Evolutionary conservation across 2,113 vertebrate species (phyloP), one percentile per base, ranked within the genome.

Genomic region (Lathamus discolor): DNA sequence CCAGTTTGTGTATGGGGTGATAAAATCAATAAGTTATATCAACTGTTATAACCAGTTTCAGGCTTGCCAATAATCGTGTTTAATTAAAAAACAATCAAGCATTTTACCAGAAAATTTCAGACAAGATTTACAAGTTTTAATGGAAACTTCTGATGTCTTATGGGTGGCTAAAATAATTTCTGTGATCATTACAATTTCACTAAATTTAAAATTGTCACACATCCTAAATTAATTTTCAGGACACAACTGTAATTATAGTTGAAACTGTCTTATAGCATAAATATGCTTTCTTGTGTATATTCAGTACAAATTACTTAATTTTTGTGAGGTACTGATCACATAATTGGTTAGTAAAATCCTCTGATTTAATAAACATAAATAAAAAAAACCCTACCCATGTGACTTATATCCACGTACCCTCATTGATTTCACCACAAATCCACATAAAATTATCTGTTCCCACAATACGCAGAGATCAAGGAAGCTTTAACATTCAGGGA

Each of bases 361-460:
- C 10, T 51, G 25, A 51, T 69, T 43, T 68, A 68, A 67, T 33
- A 67, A 69, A 52, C 1, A 16, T 29, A 31, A 75, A 67, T 24
- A 63, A 37, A 74, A 77, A 7, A 7, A 63, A 2, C 0, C 24
- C 22, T 24, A 28, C 3, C 17, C 10, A 7, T 31, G 9, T 25
- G n/a, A 77, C 44, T 75, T 79, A 49, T 1, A 48, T 57, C 28
- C 31, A 18, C 20, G 7, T 72, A 17, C 3, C 68, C 1, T 8
- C 16, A 22, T 27, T 2, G 6, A 35, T 37, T 86, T 86, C 20
- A 22, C 35, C 33, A 43, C n/a, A 82, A 92, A 61, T 83, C 11
- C 35, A 29, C 0, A 0, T 9, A 15, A 55, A 1, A 6, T 43
- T 8, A 57, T 59, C 13, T 37, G 8, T 57, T 75, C 27, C 20